Conservation (phyloP, 2,888 invertebrate genomes). For the Elaeidobius kamerunicus region DNA sequence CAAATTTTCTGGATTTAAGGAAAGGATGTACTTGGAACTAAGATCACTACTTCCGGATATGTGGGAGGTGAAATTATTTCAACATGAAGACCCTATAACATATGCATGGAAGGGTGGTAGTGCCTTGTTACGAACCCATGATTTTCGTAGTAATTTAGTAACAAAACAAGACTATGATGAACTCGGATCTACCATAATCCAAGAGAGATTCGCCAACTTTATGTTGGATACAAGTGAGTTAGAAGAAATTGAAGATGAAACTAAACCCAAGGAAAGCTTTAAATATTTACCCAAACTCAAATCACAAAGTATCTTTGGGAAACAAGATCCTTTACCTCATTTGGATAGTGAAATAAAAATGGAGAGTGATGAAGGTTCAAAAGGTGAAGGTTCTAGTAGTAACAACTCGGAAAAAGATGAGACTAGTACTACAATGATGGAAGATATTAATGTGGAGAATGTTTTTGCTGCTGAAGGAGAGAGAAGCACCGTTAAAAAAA, state of each 20-base stretch:
- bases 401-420: slow-evolving; percentile 11
- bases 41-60: slow-evolving; percentile 74
- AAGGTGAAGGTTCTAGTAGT: slow-evolving; percentile 1
- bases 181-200: slow-evolving; percentile 64
- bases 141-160: slow-evolving; percentile 69
- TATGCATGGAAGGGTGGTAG: slow-evolving; percentile 91
- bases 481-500: slow-evolving; percentile 3
- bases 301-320: slow-evolving; percentile 36
- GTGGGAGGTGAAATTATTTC: slow-evolving; percentile 69
- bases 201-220: slow-evolving; percentile 55
- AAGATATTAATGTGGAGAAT: slow-evolving; percentile 21
- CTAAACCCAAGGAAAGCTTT: slow-evolving; percentile 24
- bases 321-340: slow-evolving; percentile 27
- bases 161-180: slow-evolving; percentile 89
- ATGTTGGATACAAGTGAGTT: slow-evolving; percentile 34
- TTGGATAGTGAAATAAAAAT: not conserved
- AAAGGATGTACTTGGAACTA: slow-evolving; percentile 75
- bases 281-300: slow-evolving; percentile 35
- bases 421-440: slow-evolving; percentile 10
- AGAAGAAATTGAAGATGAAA: slow-evolving; percentile 23
- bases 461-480: slow-evolving; percentile 14
- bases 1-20: slow-evolving; percentile 79
- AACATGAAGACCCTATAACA: slow-evolving; percentile 69
- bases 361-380: not conserved
- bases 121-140: slow-evolving; percentile 67